phyloP scores from a whole-genome alignment of 2,888 invertebrate genomes.

The Perizoma flavofasciatum region DNA sequence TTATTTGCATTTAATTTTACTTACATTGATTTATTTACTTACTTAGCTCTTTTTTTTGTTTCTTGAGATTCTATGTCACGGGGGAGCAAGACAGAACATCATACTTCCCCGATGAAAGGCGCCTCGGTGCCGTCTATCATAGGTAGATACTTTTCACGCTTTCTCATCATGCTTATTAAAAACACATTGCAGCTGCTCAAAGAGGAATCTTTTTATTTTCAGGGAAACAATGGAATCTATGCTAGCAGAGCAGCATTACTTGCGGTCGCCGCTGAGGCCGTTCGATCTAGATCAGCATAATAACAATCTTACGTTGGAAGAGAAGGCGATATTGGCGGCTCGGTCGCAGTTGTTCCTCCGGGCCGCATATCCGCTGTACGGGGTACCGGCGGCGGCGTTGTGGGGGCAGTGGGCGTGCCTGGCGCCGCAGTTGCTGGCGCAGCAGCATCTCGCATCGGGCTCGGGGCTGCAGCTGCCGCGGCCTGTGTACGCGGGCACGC shows the following conservation, averaged over 20 bases:
- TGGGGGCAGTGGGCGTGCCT: constrained; percentile 90
- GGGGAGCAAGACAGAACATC: constrained; percentile 81
- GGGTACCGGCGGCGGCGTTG: constrained; percentile 82
- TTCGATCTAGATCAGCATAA: constrained; percentile 89
- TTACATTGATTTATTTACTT: constrained; percentile 41
- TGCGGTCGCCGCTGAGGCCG: constrained; percentile 90
- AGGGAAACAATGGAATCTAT: constrained; percentile 96
- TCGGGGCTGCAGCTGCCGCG: constrained; percentile 77
- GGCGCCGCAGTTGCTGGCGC: constrained; percentile 86
- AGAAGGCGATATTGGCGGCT: constrained; percentile 90
- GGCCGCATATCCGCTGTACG: constrained; percentile 86
- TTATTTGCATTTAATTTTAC: constrained; percentile 17
- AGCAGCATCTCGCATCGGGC: constrained; percentile 85
- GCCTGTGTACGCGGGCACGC: constrained; percentile 75
- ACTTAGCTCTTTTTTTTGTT: constrained; percentile 68
- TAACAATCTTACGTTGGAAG: constrained; percentile 89
- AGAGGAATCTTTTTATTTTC: constrained; percentile 56
- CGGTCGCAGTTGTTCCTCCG: constrained; percentile 89
- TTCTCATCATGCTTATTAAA: constrained; percentile 33
- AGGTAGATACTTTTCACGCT: constrained; percentile 68
- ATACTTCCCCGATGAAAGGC: constrained; percentile 80
- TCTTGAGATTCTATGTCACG: constrained; percentile 83
- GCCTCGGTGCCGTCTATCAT: constrained; percentile 78
- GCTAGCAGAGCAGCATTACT: constrained; percentile 92
- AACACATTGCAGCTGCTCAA: constrained; percentile 42